These are phyloP conservation scores for Phlogophora meticulosa DNA, from an alignment of 2,888 invertebrate genomes.

Conservation along the genomic window DNA sequence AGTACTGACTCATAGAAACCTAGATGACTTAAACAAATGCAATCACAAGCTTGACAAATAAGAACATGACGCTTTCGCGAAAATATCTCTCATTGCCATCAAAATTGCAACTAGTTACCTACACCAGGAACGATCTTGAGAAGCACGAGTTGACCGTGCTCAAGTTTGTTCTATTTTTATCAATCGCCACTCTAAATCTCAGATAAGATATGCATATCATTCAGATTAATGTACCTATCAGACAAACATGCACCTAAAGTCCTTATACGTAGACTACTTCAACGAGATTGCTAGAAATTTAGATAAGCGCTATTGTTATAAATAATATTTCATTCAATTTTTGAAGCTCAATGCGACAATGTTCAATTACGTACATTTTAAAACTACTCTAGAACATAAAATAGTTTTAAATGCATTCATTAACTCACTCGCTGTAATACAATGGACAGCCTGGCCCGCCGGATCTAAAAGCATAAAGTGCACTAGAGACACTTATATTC, in stretches of 20 bases:
- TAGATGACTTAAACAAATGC: slow-evolving; percentile 11
- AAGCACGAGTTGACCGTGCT: slow-evolving; percentile 10
- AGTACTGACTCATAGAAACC: background rate
- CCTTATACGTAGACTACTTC: slow-evolving; percentile 2
- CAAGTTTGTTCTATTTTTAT: slow-evolving; percentile 56
- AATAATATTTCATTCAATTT: background rate
- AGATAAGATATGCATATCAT: slow-evolving; percentile 48
- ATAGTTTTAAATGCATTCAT: no score
- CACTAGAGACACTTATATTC: no score
- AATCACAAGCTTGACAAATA: slow-evolving; percentile 14
- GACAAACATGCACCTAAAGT: slow-evolving; percentile 13
- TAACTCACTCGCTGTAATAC: no score
- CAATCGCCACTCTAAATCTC: slow-evolving; percentile 30
- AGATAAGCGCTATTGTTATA: background rate
- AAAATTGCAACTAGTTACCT: background rate
- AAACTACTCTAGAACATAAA: no score
- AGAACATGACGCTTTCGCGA: slow-evolving; percentile 9
- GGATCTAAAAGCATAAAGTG: no score
- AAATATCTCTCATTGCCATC: slow-evolving; percentile 43
- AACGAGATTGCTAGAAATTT: background rate
- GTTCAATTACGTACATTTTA: no score
- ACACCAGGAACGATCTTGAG: slow-evolving; percentile 36
- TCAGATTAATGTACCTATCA: slow-evolving; percentile 19
- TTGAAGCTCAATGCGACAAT: background rate
- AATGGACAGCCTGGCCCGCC: no score